Conservation (phyloP, 2,113 vertebrate species). For the Burhinus bistriatus region DNA sequence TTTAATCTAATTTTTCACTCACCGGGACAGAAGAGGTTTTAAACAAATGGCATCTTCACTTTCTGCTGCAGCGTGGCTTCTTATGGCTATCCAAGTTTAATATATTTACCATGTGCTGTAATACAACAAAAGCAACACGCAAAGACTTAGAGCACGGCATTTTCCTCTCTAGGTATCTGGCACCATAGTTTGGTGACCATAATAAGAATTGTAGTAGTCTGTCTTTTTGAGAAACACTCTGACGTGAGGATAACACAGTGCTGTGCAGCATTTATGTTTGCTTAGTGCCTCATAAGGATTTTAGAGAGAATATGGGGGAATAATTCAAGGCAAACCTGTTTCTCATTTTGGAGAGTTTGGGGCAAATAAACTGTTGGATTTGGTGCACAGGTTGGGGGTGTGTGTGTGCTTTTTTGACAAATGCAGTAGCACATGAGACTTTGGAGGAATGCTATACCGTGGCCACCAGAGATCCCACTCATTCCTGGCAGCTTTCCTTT, state of each 20-base stretch:
- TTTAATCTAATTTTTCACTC: neutral
- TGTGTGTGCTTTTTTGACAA: neutral
- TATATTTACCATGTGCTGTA: neutral
- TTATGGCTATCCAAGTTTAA: neutral
- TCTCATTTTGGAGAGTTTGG: neutral
- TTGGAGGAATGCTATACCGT: neutral
- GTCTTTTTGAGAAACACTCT: neutral
- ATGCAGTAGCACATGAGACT: neutral
- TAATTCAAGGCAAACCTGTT: neutral
- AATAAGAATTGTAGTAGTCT: neutral
- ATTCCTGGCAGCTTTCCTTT: neutral
- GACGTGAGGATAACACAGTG: fast-evolving
- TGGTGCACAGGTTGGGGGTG: neutral
- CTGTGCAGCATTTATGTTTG: neutral
- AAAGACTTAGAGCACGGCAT: neutral
- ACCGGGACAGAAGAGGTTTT: neutral
- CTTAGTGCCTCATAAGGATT: neutral
- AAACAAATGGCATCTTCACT: neutral
- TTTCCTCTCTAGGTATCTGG: neutral
- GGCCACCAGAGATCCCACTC: neutral
- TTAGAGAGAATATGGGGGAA: neutral
- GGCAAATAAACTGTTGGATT: neutral
- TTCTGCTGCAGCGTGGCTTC: neutral
- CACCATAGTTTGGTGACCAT: fast-evolving
- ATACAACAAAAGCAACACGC: neutral